Percentiles rank a stretch among this genome's conserved stretches.
phyloP scores from a whole-genome alignment of 2,797 vertebrate species.

The Chiloscyllium punctatum region DNA sequence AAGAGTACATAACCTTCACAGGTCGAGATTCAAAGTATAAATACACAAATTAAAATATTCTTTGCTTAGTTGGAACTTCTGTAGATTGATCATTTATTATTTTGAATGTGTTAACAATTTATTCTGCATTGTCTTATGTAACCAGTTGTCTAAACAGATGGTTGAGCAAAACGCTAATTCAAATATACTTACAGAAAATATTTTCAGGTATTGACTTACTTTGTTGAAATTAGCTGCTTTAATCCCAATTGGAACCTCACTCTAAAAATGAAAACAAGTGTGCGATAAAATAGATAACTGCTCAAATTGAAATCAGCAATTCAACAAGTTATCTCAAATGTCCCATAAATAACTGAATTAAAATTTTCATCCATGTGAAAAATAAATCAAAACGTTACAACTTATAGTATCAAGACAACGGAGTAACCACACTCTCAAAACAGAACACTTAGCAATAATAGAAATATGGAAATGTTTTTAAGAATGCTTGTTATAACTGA shows the following conservation, averaged over 20 bases:
- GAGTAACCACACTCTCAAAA: neutral
- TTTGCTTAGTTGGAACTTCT: neutral
- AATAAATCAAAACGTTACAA: neutral
- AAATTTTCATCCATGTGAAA: neutral
- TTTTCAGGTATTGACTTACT: constrained; percentile 57
- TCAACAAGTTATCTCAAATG: neutral
- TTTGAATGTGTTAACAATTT: neutral
- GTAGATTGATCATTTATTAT: neutral
- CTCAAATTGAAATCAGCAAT: neutral
- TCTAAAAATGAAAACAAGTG: constrained; percentile 59
- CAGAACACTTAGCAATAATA: neutral
- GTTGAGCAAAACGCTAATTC: neutral
- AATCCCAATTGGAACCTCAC: constrained; percentile 86
- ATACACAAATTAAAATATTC: no score
- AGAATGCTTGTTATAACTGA: neutral
- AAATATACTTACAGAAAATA: neutral
- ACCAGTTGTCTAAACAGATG: no score
- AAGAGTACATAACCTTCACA: no score
- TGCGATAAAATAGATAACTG: neutral
- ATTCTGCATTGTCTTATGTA: neutral
- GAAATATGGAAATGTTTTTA: neutral
- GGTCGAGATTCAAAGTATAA: neutral
- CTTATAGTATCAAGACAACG: no score
- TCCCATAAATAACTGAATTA: neutral
- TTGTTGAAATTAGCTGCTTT: constrained; percentile 92